Base-by-base conservation (phyloP, 35 echinoderm and acorn worm species). In the Apostichopus parvimensis region DNA sequence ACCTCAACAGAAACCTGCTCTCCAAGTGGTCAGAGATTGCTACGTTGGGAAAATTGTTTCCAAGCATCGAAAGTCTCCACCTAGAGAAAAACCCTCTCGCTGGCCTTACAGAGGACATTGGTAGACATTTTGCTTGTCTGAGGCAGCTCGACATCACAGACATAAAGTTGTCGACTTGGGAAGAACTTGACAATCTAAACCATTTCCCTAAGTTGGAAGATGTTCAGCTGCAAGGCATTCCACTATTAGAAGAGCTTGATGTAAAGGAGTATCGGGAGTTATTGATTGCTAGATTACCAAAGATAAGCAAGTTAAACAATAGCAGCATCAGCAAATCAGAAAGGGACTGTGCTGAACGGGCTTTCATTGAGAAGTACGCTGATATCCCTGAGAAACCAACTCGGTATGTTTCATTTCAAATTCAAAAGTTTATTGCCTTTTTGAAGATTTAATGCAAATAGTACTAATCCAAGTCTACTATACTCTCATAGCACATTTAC, bases 111-210 rank as follows among this genome's bases (percentile, higher is more conserved):
- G 22, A 54, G 17, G 52, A 86, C 45, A 60, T 86, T 18, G 83
- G 83, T 5, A 22, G 22, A 54, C 57, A 54, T 56, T 86, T 86
- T 86, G 10, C 52, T 60, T 56, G 9, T 54, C 52, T 86, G 52
- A 55, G 13, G 57, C 21, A 86, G 45, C 83, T 86, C 57, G 13
- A 21, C 45, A 86, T 86, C 0, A 13, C 12, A 54, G 83, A 86
- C 6, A 56, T 53, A 53, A 14, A 60, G 6, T 60, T 86, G 13
- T 86, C 83, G 83, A 86, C 56, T 13, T 86, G 83, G 83, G 83
- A 86, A 22, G 83, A 86, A 22, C 13, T 86, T 60, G 83, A 86
- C 22, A 86, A 86, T 9, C 22, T 86, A 13, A 54, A 60, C n/a
- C 22, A 86, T 54, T 86, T 86, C 22, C 45, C 45, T 5, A 86